Evolutionary conservation across 2,888 invertebrate species (phyloP), one percentile per base, ranked within the genome.

Genomic region (Troilus luridus): DNA sequence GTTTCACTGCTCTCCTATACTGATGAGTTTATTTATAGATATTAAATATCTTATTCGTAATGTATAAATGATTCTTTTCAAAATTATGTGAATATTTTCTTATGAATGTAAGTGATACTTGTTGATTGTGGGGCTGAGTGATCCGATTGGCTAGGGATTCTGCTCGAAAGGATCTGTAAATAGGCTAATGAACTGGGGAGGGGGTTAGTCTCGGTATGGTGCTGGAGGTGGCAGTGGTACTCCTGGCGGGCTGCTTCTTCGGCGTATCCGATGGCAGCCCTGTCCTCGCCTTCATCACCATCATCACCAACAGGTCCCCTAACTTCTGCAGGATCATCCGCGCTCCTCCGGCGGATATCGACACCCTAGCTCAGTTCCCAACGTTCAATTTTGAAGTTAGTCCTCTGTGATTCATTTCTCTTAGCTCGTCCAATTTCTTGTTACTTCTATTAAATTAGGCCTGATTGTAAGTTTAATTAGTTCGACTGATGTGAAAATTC

Each of bases 321-420:
- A 56, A 56, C 12, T 85, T 85, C 85, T 85, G 85, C 85, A 85
- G 85, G 58, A 19, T 54, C 10, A 56, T n/a, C 7, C 85, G 41
- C 17, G n/a, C 21, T 0, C 56, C 85, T 6, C 54, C 21, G 9
- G 85, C 85, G 5, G 56, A 85, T n/a, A 85, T 85, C 21, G 85
- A 85, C 56, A 85, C 85, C 56, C n/a, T 85, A n/a, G 17, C 56
- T n/a, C 21, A 21, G n/a, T 85, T 85, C 85, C 7, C 10, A 54
- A 56, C 56, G 1, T 85, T 85, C n/a, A 85, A 85, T n/a, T 85
- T 85, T 85, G 0, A 85, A 41, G 85, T 85, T 85, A 85, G 85
- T 85, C 85, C 21, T 24, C 67, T 67, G 12, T 41, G 9, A 41
- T 27, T 27, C 27, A 41, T 77, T 77, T 77, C 17, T 6, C 19